These are phyloP conservation scores for Mythimna albipuncta DNA, from an alignment of 2,888 invertebrate species.

Conservation along the genomic window DNA sequence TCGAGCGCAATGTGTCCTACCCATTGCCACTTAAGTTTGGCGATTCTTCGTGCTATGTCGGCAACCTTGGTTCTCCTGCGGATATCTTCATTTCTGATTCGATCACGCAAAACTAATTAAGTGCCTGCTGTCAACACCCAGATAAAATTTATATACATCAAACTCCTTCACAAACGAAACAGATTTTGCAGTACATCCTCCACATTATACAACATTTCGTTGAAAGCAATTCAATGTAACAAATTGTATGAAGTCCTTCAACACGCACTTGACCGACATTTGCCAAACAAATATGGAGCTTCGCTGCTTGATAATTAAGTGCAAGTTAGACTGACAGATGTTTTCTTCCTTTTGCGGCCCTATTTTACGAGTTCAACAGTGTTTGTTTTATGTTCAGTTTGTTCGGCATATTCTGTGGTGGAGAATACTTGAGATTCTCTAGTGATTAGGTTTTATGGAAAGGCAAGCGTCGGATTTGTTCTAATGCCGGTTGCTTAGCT, in stretches of 20 bases:
- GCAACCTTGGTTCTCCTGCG: no score
- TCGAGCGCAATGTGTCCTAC: no score
- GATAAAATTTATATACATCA: not conserved
- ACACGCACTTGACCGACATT: constrained; percentile 48
- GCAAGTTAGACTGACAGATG: constrained; percentile 21
- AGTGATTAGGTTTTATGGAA: constrained; percentile 29
- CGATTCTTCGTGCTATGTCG: no score
- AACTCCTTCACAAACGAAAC: constrained; percentile 17
- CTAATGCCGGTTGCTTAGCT: constrained; percentile 1
- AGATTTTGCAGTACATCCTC: constrained; percentile 12
- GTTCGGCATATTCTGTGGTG: constrained; percentile 29
- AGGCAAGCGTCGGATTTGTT: not conserved
- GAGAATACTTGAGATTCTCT: constrained; percentile 32
- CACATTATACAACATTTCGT: constrained; percentile 22
- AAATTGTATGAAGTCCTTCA: constrained; percentile 54
- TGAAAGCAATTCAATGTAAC: constrained; percentile 51
- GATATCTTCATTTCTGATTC: no score
- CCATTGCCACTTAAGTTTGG: no score
- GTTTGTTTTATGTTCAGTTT: constrained; percentile 50
- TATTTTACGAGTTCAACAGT: constrained; percentile 44
- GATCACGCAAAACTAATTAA: not conserved
- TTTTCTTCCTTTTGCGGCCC: constrained; percentile 11
- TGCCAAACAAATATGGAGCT: constrained; percentile 54
- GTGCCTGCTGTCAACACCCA: not conserved
- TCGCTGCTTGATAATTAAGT: constrained; percentile 50